Conservation (phyloP, 2,113 vertebrate species). For the Aix galericulata region DNA sequence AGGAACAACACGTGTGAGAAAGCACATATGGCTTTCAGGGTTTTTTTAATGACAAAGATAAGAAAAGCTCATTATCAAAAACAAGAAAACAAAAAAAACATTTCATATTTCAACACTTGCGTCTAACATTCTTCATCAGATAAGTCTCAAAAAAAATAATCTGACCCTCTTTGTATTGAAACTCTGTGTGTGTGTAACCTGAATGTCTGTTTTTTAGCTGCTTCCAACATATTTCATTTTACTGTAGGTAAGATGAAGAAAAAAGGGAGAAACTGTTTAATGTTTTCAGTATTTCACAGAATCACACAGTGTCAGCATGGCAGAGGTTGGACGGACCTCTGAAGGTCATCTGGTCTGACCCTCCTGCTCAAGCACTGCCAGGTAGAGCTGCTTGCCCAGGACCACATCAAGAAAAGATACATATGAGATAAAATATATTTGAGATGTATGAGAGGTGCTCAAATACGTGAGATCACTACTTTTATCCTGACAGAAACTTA, state of each 20-base stretch:
- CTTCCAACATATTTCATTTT: not conserved
- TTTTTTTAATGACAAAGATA: not conserved
- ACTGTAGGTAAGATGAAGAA: not conserved
- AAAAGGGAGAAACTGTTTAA: not conserved
- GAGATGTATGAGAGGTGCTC: not conserved
- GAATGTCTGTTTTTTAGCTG: not conserved
- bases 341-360: not conserved
- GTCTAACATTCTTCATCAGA: not conserved
- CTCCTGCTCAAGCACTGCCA: not conserved
- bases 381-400: not conserved
- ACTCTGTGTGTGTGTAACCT: not conserved
- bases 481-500: not conserved
- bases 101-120: not conserved
- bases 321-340: not conserved
- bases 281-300: not conserved
- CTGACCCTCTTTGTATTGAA: not conserved
- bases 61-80: not conserved
- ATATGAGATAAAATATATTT: not conserved
- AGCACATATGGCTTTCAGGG: not conserved
- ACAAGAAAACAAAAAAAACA: not conserved
- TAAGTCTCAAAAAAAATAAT: not conserved
- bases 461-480: not conserved
- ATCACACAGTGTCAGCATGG: not conserved
- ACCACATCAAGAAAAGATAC: not conserved
- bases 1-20: not conserved